Base-by-base conservation (phyloP, 2,797 vertebrate species). In the Taenioides sp. region DNA sequence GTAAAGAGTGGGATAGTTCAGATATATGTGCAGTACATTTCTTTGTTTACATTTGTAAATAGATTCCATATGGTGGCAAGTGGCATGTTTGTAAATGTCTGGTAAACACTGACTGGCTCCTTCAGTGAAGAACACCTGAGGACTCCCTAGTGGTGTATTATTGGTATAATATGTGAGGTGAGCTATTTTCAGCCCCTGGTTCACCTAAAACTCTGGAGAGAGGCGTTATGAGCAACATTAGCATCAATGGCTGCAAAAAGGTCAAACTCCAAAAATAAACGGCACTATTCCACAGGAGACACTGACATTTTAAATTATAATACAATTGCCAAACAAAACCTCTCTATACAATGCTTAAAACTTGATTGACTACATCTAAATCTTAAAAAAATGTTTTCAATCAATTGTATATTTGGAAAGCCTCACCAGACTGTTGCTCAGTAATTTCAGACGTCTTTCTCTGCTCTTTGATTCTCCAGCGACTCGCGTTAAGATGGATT, bases 401-500 rank as follows among this genome's bases (percentile, higher is more conserved):
- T 54, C 7, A 11, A 20, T 25, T 7, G 40, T 20, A 14, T n/a
- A 49, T 25, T 49, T 27, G 43, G n/a, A 64, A 47, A 64, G 43
- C 17, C 40, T 18, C 43, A 49, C 1, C 37, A 49, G 40, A 25
- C 20, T 27, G 63, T 65, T 50, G 63, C 40, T 49, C 40, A 18
- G 12, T 16, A 16, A 47, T 65, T 27, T 50, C 43, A 65, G 43
- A 49, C 43, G 7, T 27, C 62, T 27, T 23, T 14, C 37, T 64
- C 14, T n/a, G 12, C 18, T 47, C 43, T 65, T 49, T 49, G 63
- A 50, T 25, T 50, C 63, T 18, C 43, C 63, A 49, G 40, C 23
- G 14, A 43, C 23, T 27, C 16, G 63, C 16, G 7, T 49, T 64
- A 50, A 65, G 63, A 23, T 49, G 40, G 63, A 65, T 65, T 65